Evolutionary conservation across 2,888 invertebrate species (phyloP).

Genomic region (Drosophila suboccidentalis): DNA sequence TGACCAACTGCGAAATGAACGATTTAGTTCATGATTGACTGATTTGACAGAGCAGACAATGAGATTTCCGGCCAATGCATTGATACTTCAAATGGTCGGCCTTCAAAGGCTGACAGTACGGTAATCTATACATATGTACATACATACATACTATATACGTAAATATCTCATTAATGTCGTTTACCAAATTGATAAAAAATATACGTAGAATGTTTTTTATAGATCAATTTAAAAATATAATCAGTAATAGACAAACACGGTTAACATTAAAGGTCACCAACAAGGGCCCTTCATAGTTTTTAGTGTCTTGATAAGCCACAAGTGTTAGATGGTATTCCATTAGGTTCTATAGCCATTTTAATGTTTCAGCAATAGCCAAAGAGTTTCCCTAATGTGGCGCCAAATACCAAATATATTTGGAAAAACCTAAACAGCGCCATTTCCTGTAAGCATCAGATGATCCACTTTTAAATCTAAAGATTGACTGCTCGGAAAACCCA

Average conservation of each 20-base stretch:
- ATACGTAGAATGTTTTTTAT: slow-evolving; percentile 13
- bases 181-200: slow-evolving; percentile 42
- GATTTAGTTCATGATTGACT: too few species aligned
- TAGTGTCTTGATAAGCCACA: slow-evolving; percentile 18
- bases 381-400: neutral
- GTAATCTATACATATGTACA: slow-evolving; percentile 18
- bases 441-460: slow-evolving; percentile 31
- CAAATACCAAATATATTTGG: slow-evolving; percentile 6
- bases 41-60: slow-evolving; percentile 73
- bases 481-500: slow-evolving; percentile 47
- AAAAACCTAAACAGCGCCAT: slow-evolving; percentile 29
- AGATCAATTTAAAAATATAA: slow-evolving; percentile 9
- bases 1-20: too few species aligned
- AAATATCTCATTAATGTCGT: slow-evolving; percentile 16
- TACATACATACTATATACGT: too few species aligned
- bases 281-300: neutral
- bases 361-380: neutral
- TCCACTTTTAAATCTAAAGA: slow-evolving; percentile 22
- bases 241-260: slow-evolving; percentile 4
- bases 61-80: slow-evolving; percentile 79
- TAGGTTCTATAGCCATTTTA: neutral
- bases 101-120: slow-evolving; percentile 40
- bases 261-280: slow-evolving; percentile 10
- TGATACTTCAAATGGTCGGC: slow-evolving; percentile 64
- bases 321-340: neutral